These are phyloP conservation scores for Sebastes jordani DNA, from an alignment of 2,797 vertebrate genomes.

Conservation along the genomic window DNA sequence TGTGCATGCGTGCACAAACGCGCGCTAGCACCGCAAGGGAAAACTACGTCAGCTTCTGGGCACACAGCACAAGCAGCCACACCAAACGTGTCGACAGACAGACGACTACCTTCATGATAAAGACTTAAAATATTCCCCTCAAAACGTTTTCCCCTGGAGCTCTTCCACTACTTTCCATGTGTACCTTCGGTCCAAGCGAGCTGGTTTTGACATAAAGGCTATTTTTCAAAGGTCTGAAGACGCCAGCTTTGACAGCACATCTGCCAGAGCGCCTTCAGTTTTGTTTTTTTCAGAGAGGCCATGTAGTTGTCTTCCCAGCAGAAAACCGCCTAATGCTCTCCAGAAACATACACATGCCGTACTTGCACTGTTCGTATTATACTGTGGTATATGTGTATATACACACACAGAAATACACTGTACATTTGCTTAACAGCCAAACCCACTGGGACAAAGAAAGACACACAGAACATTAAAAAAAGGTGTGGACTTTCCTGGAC, in stretches of 20 bases:
- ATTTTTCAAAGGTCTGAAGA: conserved; percentile 64
- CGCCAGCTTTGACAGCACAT: conserved; percentile 57
- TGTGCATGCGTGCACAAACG: conserved; percentile 4
- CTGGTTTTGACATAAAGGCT: conserved; percentile 68
- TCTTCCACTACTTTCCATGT: conserved; percentile 61
- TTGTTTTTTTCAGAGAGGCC: conserved; percentile 7
- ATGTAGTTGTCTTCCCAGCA: conserved; percentile 39
- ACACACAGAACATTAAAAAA: conserved; percentile 34
- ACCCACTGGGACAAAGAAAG: conserved; percentile 34
- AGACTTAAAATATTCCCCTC: conserved; percentile 63
- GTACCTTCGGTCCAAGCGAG: conserved; percentile 48
- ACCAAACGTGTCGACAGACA: conserved; percentile 64
- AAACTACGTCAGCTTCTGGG: conserved; percentile 64
- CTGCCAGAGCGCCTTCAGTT: conserved; percentile 44
- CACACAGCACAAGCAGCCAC: conserved; percentile 36
- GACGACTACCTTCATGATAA: conserved; percentile 67
- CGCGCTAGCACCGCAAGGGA: conserved; percentile 23
- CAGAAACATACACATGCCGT: conserved; percentile 31
- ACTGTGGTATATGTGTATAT: not conserved
- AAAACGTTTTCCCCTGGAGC: conserved; percentile 53
- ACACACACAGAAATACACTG: not conserved
- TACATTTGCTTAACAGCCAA: conserved; percentile 11
- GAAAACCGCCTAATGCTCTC: conserved; percentile 39
- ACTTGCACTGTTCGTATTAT: not conserved
- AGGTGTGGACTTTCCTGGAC: conserved; percentile 47